phyloP scores from a whole-genome alignment of 2,113 vertebrate genomes.

The Martes martes region DNA sequence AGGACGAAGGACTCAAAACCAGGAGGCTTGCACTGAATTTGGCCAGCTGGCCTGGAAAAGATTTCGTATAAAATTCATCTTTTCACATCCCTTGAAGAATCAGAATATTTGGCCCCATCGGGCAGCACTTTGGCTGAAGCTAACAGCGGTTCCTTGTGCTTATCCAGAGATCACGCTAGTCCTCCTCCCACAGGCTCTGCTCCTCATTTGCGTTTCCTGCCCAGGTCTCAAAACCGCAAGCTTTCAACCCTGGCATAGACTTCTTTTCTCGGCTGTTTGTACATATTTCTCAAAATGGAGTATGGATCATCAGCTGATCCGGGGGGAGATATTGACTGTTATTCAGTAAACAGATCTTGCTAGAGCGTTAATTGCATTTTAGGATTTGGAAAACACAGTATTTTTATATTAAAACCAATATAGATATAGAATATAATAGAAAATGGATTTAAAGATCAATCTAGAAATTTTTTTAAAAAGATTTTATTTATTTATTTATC shows the following conservation, averaged over 20 bases:
- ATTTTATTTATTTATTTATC: too few relatives aligned
- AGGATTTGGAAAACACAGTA: background rate
- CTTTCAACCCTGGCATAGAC: background rate
- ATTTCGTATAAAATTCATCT: background rate
- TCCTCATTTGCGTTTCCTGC: background rate
- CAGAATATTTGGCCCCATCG: background rate
- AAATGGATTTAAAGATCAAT: background rate
- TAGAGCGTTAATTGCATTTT: background rate
- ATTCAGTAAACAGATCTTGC: background rate
- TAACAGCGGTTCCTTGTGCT: background rate
- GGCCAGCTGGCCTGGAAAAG: background rate
- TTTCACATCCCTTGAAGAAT: background rate
- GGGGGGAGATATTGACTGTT: background rate
- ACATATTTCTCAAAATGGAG: background rate
- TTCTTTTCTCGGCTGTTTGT: background rate
- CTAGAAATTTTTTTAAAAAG: background rate
- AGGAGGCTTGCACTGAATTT: background rate
- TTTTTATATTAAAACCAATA: background rate
- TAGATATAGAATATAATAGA: background rate
- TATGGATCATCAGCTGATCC: background rate
- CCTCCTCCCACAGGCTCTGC: fast-evolving
- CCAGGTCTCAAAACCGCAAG: background rate
- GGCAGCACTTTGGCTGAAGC: background rate
- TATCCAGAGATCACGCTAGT: background rate
- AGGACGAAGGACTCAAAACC: background rate